phyloP scores from a whole-genome alignment of 2,797 vertebrate species.

The Triplophysa yarkandensis region DNA sequence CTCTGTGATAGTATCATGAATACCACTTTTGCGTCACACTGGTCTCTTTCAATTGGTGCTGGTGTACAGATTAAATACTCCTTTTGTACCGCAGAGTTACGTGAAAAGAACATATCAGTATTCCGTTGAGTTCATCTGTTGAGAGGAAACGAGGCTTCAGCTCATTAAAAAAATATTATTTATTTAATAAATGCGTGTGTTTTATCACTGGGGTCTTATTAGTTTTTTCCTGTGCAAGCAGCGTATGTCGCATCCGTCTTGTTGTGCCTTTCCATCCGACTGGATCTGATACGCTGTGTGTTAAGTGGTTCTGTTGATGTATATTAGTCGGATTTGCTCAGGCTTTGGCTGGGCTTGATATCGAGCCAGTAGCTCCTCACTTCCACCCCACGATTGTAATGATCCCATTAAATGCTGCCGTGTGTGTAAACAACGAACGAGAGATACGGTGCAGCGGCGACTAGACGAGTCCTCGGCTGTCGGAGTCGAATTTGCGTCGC shows the following conservation, averaged over 20 bases:
- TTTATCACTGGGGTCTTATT: constrained; percentile 19
- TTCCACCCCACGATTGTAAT: constrained; percentile 51
- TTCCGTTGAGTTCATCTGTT: constrained; percentile 3
- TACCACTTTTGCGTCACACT: neutral
- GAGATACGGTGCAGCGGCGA: constrained; percentile 61
- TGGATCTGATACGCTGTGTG: constrained; percentile 18
- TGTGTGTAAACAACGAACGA: constrained; percentile 68
- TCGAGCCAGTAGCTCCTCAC: constrained; percentile 26
- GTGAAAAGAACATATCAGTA: constrained; percentile 18
- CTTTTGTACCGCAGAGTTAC: neutral
- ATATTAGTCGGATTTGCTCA: constrained; percentile 26
- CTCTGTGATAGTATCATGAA: neutral
- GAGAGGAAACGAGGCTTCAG: neutral
- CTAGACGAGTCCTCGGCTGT: constrained; percentile 60
- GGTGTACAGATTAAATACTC: neutral
- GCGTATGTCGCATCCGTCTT: constrained; percentile 2
- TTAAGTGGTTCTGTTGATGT: constrained; percentile 31
- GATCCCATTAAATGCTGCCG: constrained; percentile 61
- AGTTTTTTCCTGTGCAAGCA: constrained; percentile 15
- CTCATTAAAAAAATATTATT: constrained; percentile 26
- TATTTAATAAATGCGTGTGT: constrained; percentile 10
- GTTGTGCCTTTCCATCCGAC: neutral
- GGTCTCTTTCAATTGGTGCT: neutral
- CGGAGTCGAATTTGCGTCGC: constrained; percentile 68
- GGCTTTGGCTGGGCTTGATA: constrained; percentile 28